These are phyloP conservation scores for Sclerodermus sp. DNA, from an alignment of 2,888 invertebrate species.

Conservation along the genomic window DNA sequence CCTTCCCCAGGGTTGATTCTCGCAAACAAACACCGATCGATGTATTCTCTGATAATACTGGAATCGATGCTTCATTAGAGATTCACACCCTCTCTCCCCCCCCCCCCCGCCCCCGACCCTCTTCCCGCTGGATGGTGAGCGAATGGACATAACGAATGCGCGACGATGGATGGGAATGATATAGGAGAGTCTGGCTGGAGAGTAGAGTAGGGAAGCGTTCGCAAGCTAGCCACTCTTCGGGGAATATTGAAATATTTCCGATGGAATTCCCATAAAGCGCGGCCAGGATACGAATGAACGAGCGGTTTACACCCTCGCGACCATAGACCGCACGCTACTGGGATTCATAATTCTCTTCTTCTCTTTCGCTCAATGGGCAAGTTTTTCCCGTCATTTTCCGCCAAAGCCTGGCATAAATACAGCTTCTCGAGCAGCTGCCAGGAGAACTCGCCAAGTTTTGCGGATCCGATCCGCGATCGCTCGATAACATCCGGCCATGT, in stretches of 20 bases:
- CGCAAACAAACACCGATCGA: no score
- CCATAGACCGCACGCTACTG: constrained; percentile 9
- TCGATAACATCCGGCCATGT: constrained; percentile 4
- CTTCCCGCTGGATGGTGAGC: neutral
- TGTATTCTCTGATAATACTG: no score
- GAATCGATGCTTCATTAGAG: no score
- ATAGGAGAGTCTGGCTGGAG: no score
- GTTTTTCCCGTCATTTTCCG: constrained; percentile 32
- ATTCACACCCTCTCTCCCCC: neutral
- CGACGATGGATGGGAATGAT: no score
- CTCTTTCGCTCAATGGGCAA: constrained; percentile 8
- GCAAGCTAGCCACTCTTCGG: no score
- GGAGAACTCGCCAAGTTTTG: neutral
- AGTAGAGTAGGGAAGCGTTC: no score
- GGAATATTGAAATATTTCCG: constrained; percentile 42
- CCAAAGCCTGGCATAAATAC: constrained; percentile 1
- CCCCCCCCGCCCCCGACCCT: no score
- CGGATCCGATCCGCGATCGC: constrained; percentile 5
- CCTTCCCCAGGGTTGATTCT: no score
- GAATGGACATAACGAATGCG: no score
- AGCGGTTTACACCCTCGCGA: constrained; percentile 23
- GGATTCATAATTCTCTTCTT: constrained; percentile 32
- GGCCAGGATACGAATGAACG: constrained; percentile 26
- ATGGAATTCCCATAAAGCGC: constrained; percentile 44
- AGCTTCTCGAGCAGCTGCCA: no score